Evolutionary conservation across 2,888 invertebrate species (phyloP).

Genomic region (Caenorhabditis sp.): DNA sequence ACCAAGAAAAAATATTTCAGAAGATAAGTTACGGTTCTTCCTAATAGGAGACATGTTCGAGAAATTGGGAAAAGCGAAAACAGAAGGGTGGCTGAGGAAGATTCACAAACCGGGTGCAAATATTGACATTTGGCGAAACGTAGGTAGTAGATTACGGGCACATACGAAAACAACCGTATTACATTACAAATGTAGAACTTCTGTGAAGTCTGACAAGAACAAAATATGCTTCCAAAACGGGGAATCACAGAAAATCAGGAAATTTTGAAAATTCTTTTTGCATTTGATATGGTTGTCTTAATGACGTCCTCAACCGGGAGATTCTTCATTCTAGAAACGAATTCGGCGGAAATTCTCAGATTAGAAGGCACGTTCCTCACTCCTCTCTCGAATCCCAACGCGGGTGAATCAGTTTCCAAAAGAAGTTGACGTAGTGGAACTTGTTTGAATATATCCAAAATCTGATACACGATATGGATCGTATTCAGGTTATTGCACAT

Average conservation of each 20-base stretch:
- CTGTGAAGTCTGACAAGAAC: not conserved
- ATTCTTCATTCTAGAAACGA: slow-evolving; percentile 83
- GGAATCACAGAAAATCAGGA: not conserved
- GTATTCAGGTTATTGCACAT: too few relatives aligned
- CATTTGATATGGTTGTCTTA: slow-evolving; percentile 83
- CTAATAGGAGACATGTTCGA: too few relatives aligned
- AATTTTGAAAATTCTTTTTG: slow-evolving; percentile 65
- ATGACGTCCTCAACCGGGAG: slow-evolving; percentile 81
- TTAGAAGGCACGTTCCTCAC: slow-evolving; percentile 84
- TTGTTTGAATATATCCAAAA: slow-evolving; percentile 83
- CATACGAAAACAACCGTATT: slow-evolving; percentile 56
- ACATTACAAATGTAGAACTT: slow-evolving; percentile 24
- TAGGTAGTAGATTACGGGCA: not conserved
- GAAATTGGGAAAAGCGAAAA: too few relatives aligned
- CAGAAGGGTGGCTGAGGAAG: not conserved
- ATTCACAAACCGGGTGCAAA: slow-evolving; percentile 4
- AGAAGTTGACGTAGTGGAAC: slow-evolving; percentile 84
- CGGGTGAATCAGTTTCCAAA: slow-evolving; percentile 85
- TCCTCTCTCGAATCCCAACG: slow-evolving; percentile 83
- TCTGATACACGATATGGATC: slow-evolving; percentile 75
- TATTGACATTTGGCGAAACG: slow-evolving; percentile 26
- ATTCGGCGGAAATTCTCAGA: slow-evolving; percentile 83
- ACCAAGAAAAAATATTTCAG: too few relatives aligned
- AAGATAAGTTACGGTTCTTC: too few relatives aligned
- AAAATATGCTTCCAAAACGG: not conserved